Base-by-base conservation (phyloP, 2,113 vertebrate genomes). In the Daubentonia madagascariensis region DNA sequence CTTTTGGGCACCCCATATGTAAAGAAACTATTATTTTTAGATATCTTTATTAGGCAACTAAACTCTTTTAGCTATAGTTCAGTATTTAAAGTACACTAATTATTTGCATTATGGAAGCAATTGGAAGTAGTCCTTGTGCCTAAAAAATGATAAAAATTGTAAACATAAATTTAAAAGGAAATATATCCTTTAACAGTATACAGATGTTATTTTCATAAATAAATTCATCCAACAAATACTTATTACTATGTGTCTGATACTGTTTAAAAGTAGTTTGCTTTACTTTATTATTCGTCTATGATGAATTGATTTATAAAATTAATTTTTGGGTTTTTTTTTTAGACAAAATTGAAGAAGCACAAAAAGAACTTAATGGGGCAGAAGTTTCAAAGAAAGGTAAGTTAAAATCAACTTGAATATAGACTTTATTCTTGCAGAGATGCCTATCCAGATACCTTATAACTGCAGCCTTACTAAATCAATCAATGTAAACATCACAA, bases 301-400 rank as follows among this genome's bases (percentile, higher is more conserved):
- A 40, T 84, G 12, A n/a, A 48, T 70, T 79, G 25, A 94, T 67
- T 78, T 37, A 48, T 59, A 37, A 37, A 45, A 37, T 72, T 95
- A 72, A 84, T 48, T 96, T 88, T 94, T 45, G 22, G 48, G 12
- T 89, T 7, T 87, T 95, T 78, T 99, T 90, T 98, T 98, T 23
- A 99, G 99, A 99, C 97, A 99, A 99, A 99, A 99, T 99, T 96
- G 99, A 99, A 98, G 99, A 99, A 99, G 99, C 99, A 98, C 99
- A 99, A 98, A 99, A 99, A 97, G 99, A 99, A 98, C 99, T 99
- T 54, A 99, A 99, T 97, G 99, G 99, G 94, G 99, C 99, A 91
- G 99, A 99, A 98, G 99, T 98, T 95, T 98, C 99, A 97, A 99
- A 99, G 98, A 99, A 99, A 99, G 99, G 99, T 99, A 99, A 98